Percentiles rank a stretch among this genome's conserved stretches.
Conservation (phyloP, 2,888 invertebrate genomes). For the Dicranocentrus wangi region DNA sequence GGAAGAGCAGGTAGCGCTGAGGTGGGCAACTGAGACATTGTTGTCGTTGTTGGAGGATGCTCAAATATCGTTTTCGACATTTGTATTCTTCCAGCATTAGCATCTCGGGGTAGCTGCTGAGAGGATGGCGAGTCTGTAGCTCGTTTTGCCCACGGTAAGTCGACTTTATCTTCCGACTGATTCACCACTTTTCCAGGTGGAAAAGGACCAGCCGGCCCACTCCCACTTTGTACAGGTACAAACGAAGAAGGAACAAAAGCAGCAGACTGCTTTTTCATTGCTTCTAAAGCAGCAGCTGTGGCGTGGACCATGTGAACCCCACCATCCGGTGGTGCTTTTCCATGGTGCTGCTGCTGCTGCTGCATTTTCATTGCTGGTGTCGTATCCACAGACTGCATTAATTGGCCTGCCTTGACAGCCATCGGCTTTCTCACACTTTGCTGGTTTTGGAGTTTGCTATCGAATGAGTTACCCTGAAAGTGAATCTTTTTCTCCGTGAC, state of each 20-base stretch:
- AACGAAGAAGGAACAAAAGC: constrained; percentile 55
- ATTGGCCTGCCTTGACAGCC: constrained; percentile 49
- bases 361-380: constrained; percentile 26
- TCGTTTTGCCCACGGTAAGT: constrained; percentile 69
- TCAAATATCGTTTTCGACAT: constrained; percentile 68
- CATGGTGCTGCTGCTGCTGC: background rate
- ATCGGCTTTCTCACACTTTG: constrained; percentile 53
- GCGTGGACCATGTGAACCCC: constrained; percentile 73
- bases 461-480: constrained; percentile 55
- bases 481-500: constrained; percentile 35
- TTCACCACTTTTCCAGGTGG: constrained; percentile 7
- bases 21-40: constrained; percentile 7
- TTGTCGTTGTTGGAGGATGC: constrained; percentile 28
- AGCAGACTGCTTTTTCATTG: constrained; percentile 67
- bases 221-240: constrained; percentile 45
- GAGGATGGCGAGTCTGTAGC: constrained; percentile 48
- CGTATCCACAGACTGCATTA: background rate
- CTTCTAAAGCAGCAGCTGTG: constrained; percentile 71
- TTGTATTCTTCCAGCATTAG: constrained; percentile 60
- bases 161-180: constrained; percentile 61
- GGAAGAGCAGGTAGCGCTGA: background rate
- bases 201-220: constrained; percentile 46
- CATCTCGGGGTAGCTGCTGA: constrained; percentile 10
- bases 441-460: constrained; percentile 39
- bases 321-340: constrained; percentile 28